A percentile compares a stretch with the other conserved stretches of the same genome.
Conservation (phyloP, 2,113 vertebrate genomes). For the Pagrus major region DNA sequence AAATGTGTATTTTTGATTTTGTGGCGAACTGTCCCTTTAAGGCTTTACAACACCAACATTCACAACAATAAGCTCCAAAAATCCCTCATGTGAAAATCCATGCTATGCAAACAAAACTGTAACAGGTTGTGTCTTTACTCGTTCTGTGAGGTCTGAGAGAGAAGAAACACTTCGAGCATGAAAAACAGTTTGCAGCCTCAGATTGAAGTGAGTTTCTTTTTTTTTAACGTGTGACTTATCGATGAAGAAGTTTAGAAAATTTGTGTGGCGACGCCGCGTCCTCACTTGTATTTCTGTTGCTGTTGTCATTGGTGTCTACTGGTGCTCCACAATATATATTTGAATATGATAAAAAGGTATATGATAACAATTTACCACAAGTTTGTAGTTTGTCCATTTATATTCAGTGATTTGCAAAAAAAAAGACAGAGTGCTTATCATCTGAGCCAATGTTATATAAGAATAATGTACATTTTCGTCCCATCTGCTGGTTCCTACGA, state of each 20-base stretch:
- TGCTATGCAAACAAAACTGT: conserved; percentile 77
- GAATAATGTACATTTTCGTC: conserved; percentile 49
- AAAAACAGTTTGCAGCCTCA: conserved; percentile 55
- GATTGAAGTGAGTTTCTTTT: conserved; percentile 37
- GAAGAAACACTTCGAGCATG: conserved; percentile 51
- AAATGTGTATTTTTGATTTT: too few species aligned
- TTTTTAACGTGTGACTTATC: conserved; percentile 12
- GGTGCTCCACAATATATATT: conserved; percentile 73
- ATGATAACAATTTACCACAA: conserved; percentile 53
- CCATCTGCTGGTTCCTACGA: conserved; percentile 48
- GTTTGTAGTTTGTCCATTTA: conserved; percentile 73
- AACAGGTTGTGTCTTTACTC: conserved; percentile 46
- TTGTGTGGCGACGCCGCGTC: conserved; percentile 1
- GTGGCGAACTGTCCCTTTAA: too few species aligned
- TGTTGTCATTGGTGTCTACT: conserved; percentile 62
- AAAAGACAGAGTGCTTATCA: conserved; percentile 44
- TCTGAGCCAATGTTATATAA: conserved; percentile 69
- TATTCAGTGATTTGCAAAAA: conserved; percentile 58
- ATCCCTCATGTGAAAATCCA: conserved; percentile 67
- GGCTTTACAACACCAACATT: conserved; percentile 49
- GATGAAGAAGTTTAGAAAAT: conserved; percentile 28
- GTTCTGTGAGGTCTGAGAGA: conserved; percentile 34
- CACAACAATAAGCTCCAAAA: conserved; percentile 51
- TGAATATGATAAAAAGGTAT: conserved; percentile 52
- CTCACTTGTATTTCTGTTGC: conserved; percentile 57